phyloP scores from a whole-genome alignment of 2,797 vertebrate species.

The Pagetopsis macropterus region DNA sequence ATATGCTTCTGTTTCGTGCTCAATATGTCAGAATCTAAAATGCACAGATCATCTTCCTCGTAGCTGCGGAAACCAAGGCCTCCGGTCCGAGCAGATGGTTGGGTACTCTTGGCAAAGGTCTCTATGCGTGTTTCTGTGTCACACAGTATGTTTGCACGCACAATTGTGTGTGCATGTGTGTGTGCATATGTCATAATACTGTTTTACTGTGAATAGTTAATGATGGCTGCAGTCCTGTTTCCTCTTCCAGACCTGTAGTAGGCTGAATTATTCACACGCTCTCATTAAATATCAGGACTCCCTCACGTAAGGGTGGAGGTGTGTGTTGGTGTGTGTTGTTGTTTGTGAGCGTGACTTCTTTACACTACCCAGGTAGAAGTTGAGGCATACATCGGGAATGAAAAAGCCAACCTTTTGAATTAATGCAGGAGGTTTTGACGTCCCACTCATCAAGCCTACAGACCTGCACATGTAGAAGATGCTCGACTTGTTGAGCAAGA shows the following conservation, averaged over 20 bases:
- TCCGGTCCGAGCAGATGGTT: slow-evolving; percentile 68
- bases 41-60: slow-evolving; percentile 17
- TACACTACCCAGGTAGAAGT: slow-evolving; percentile 45
- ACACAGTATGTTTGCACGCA: slow-evolving; percentile 51
- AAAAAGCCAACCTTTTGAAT: slow-evolving; percentile 21
- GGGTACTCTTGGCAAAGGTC: slow-evolving; percentile 47
- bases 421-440: slow-evolving; percentile 31
- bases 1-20: not conserved
- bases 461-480: slow-evolving; percentile 14
- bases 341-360: slow-evolving; percentile 31
- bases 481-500: slow-evolving; percentile 31
- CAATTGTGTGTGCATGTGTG: slow-evolving; percentile 45
- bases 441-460: slow-evolving; percentile 33
- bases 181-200: slow-evolving; percentile 61
- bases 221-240: slow-evolving; percentile 51
- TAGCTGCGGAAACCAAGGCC: slow-evolving; percentile 45
- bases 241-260: slow-evolving; percentile 59
- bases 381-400: slow-evolving; percentile 37
- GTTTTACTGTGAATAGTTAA: slow-evolving; percentile 77
- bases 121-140: slow-evolving; percentile 43
- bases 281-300: slow-evolving; percentile 75
- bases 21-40: slow-evolving; percentile 37
- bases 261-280: slow-evolving; percentile 80
- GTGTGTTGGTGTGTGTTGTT: slow-evolving; percentile 36
- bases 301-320: slow-evolving; percentile 30